These are phyloP conservation scores for Chlorospingus semifuscus DNA, from an alignment of 2,797 vertebrate species.

Conservation along the genomic window DNA sequence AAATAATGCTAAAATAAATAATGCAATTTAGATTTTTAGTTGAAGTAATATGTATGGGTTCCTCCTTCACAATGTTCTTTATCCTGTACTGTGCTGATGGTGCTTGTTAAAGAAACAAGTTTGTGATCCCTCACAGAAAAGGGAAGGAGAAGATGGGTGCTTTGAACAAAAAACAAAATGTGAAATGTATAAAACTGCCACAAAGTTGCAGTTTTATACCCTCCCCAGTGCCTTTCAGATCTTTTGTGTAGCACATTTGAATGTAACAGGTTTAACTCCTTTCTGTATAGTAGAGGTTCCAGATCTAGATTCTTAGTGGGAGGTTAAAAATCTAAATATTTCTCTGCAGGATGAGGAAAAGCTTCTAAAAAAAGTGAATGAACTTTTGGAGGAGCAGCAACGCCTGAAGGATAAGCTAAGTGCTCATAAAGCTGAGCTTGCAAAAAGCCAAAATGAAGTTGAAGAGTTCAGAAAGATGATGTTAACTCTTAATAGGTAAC, in stretches of 20 bases:
- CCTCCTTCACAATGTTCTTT: not conserved
- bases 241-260: not conserved
- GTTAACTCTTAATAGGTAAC: constrained; percentile 82
- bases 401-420: constrained; percentile 74
- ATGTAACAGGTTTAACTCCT: not conserved
- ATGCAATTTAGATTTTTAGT: not conserved
- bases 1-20: not conserved
- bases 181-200: not conserved
- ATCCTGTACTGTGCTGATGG: not conserved
- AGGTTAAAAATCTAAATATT: not conserved
- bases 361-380: constrained; percentile 77
- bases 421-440: constrained; percentile 73
- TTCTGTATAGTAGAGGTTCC: not conserved
- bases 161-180: not conserved
- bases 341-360: constrained; percentile 81
- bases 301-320: not conserved
- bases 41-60: not conserved
- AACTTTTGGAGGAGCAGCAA: constrained; percentile 72
- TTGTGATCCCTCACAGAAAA: not conserved
- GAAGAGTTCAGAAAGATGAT: constrained; percentile 78
- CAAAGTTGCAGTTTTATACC: too few relatives aligned
- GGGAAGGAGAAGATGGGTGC: not conserved
- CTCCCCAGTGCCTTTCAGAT: not conserved
- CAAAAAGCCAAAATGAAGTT: constrained; percentile 76
- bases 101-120: not conserved